Base-by-base conservation (phyloP, 2,113 vertebrate genomes). In the Phyllopteryx taeniolatus region DNA sequence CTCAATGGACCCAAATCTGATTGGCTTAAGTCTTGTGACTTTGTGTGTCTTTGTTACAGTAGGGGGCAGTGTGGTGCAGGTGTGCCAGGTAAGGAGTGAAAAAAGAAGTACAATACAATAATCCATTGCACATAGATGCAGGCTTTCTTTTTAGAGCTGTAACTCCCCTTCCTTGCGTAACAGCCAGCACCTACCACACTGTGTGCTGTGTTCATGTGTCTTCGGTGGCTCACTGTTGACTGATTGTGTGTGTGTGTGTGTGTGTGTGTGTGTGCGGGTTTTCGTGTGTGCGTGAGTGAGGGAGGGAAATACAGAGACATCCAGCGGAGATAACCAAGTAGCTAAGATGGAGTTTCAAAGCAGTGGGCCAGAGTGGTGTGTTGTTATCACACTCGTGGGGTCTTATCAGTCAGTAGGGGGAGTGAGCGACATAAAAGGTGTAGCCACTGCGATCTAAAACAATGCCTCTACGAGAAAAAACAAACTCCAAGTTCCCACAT, bases 41-140 rank as follows among this genome's bases (percentile, higher is more conserved):
- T 63, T 44, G 44, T 53, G 17, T 69, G 19, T 43, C 12, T 7
- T 35, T 59, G 2, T 8, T 70, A 75, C 90, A 91, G 86, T 68
- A 90, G 90, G 86, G 88, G 90, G 90, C 85, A 88, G 83, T 81
- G 66, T 72, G 73, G 80, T 73, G 85, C 78, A 83, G 86, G 86
- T 88, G 83, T 82, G 43, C 43, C 80, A 43, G 33, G 17, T 49
- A 56, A 56, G 70, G n/a, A 15, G 14, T 2, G 5, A 22, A n/a
- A 46, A 44, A 46, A 22, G 5, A 65, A 66, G 20, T 22, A 66
- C n/a, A 15, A 8, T 47, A 5, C n/a, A 44, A 44, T 65, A 22
- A 22, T 66, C 22, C 69, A 46, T 62, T 54, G 12, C 68, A 72
- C 2, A 68, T 33, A 72, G 73, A 77, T 70, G 42, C n/a, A n/a